These are phyloP conservation scores for Drosophila asahinai DNA, from an alignment of 1,140 invertebrate species.

Conservation along the genomic window DNA sequence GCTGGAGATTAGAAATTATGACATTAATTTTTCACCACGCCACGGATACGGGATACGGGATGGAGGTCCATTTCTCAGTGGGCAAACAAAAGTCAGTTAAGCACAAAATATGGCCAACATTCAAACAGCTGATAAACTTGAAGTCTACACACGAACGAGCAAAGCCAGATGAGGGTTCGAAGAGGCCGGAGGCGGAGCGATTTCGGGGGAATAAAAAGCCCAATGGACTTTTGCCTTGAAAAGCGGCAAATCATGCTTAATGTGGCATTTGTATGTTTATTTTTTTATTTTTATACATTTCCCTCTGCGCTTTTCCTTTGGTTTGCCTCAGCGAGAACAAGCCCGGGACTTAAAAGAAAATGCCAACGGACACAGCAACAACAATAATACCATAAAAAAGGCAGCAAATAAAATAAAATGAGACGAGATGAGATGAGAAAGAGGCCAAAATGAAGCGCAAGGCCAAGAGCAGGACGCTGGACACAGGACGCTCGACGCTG, in stretches of 20 bases:
- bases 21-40: slow-evolving; percentile 70
- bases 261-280: slow-evolving; percentile 78
- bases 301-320: slow-evolving; percentile 33
- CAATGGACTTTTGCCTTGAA: slow-evolving; percentile 63
- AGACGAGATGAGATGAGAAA: slow-evolving; percentile 33
- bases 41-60: not conserved
- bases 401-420: slow-evolving; percentile 75
- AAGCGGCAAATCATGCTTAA: slow-evolving; percentile 83
- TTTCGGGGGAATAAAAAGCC: slow-evolving; percentile 29
- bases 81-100: slow-evolving; percentile 69
- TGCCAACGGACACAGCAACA: slow-evolving; percentile 61
- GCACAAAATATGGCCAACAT: slow-evolving; percentile 72
- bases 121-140: slow-evolving; percentile 73
- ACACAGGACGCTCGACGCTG: not conserved
- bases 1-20: slow-evolving; percentile 81
- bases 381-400: slow-evolving; percentile 70
- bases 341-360: slow-evolving; percentile 68
- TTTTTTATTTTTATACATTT: slow-evolving; percentile 58
- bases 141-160: slow-evolving; percentile 65
- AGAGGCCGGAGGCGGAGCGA: not conserved
- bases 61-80: slow-evolving; percentile 35
- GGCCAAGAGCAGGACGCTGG: slow-evolving; percentile 13
- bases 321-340: slow-evolving; percentile 58
- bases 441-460: slow-evolving; percentile 27
- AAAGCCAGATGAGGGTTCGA: slow-evolving; percentile 39